Percentiles rank a stretch among this genome's conserved stretches.
phyloP scores from a whole-genome alignment of 2,797 vertebrate species.

The Crocodylus rhombifer region DNA sequence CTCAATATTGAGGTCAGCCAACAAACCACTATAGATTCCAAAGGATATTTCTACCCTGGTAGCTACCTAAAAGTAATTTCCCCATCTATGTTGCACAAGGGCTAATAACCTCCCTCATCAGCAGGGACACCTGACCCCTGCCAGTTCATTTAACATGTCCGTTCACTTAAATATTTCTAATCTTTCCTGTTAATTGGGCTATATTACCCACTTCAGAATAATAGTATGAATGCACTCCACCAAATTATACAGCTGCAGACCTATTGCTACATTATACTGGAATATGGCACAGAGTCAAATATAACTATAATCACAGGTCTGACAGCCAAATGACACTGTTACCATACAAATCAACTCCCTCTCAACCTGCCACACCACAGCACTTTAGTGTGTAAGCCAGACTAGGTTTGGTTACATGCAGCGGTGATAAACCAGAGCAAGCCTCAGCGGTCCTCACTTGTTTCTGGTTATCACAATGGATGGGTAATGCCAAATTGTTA shows the following conservation, averaged over 20 bases:
- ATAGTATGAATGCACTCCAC: accelerated
- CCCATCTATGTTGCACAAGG: background rate
- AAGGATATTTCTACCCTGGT: background rate
- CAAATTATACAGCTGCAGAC: accelerated
- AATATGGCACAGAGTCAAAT: accelerated
- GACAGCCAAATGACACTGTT: background rate
- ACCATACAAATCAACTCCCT: accelerated
- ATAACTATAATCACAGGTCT: accelerated
- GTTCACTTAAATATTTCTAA: background rate
- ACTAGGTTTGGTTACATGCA: accelerated
- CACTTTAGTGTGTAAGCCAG: accelerated
- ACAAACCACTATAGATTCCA: background rate
- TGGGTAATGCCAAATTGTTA: accelerated
- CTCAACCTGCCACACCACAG: accelerated
- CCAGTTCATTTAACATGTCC: conserved; percentile 12
- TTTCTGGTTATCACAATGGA: accelerated
- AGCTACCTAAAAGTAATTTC: background rate
- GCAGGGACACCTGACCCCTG: conserved; percentile 63
- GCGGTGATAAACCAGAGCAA: background rate
- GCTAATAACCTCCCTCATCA: conserved; percentile 49
- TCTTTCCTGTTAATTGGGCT: background rate
- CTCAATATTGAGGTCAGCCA: background rate
- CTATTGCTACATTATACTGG: accelerated
- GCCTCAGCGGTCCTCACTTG: accelerated
- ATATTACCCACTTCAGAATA: accelerated